Evolutionary conservation across 2,888 invertebrate genomes (phyloP).

Genomic region (Leptothorax acervorum): DNA sequence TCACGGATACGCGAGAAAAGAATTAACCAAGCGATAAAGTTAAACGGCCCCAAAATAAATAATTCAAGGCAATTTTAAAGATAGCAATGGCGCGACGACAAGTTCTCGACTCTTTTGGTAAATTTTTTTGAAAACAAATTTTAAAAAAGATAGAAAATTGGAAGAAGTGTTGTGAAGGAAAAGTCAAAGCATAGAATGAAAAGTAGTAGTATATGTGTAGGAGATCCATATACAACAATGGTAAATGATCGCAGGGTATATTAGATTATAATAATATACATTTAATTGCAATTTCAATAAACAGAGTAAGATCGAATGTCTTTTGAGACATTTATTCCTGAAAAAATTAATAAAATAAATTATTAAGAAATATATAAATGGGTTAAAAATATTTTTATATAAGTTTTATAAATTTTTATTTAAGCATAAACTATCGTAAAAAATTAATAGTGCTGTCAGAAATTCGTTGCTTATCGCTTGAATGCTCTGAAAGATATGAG

Average conservation of each 20-base stretch:
- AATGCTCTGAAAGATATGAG: background rate
- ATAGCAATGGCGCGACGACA: background rate
- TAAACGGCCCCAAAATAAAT: constrained; percentile 24
- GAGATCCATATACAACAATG: background rate
- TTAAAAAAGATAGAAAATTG: background rate
- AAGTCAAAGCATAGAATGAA: background rate
- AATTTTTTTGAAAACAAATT: background rate
- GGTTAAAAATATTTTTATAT: background rate
- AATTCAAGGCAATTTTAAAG: constrained; percentile 11
- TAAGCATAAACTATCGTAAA: background rate
- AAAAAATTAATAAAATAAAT: background rate
- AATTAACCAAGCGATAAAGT: constrained; percentile 16
- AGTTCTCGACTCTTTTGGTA: background rate
- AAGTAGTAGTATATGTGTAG: background rate
- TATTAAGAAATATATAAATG: background rate
- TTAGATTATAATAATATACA: background rate
- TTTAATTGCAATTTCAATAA: background rate
- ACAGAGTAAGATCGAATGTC: background rate
- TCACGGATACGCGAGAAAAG: background rate
- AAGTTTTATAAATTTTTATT: background rate
- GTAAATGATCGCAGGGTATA: background rate
- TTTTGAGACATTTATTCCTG: background rate
- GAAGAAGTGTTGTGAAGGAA: background rate
- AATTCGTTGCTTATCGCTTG: background rate
- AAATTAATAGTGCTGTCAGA: background rate